Conservation (phyloP, 92 coral and sea anemone species). For the Siderastrea siderea region DNA sequence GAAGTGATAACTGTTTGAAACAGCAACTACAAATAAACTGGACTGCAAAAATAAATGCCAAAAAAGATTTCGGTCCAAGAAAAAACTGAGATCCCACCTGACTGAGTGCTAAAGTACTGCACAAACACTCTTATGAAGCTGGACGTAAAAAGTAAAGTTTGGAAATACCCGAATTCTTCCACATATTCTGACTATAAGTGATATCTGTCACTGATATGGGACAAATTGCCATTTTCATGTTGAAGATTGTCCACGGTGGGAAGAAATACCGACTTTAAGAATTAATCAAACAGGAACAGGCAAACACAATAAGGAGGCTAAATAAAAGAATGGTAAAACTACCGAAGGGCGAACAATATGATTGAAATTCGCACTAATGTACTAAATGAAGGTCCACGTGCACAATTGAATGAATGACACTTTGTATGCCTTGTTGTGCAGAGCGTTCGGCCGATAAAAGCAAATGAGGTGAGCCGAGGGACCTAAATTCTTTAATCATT, state of each 20-base stretch:
- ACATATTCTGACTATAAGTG: not conserved
- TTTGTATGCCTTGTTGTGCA: not conserved
- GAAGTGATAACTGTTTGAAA: not conserved
- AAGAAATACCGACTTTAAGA: constrained; percentile 8
- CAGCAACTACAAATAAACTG: constrained; percentile 8
- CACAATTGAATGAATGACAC: not conserved
- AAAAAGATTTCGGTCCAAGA: not conserved
- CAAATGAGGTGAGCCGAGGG: not conserved
- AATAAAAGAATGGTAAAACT: not conserved
- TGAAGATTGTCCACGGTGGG: constrained; percentile 20
- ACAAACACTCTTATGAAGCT: constrained; percentile 1
- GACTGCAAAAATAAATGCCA: not conserved
- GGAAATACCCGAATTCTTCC: not conserved
- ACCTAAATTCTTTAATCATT: constrained; percentile 3
- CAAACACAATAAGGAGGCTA: constrained; percentile 11
- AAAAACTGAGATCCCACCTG: constrained; percentile 8
- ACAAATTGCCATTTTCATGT: constrained; percentile 20
- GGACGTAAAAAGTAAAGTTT: not conserved
- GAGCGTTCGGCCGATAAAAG: not conserved
- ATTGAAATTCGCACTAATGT: not conserved
- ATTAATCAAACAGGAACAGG: constrained; percentile 14
- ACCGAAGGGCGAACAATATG: not conserved
- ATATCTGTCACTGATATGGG: not conserved
- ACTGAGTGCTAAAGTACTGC: constrained; percentile 3
- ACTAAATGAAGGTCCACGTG: not conserved